These are phyloP conservation scores for Nettapus auritus DNA, from an alignment of 2,113 vertebrate species.

Conservation along the genomic window DNA sequence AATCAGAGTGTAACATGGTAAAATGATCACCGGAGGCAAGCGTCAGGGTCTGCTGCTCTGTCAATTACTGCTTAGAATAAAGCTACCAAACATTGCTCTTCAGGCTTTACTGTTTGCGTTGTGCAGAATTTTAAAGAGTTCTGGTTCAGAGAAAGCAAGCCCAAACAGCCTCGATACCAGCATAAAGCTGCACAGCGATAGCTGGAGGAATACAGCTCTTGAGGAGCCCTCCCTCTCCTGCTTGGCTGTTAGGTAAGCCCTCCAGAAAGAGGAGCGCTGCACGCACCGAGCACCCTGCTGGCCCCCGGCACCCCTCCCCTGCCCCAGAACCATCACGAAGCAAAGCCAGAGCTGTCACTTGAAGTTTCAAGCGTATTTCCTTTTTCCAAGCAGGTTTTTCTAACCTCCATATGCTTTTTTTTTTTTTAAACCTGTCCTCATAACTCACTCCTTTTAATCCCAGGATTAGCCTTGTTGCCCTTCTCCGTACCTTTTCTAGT, in stretches of 20 bases:
- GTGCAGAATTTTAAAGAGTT: not conserved
- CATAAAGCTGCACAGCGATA: not conserved
- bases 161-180: not conserved
- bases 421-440: conserved; percentile 42
- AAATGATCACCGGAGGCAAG: not conserved
- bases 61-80: not conserved
- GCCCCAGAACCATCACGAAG: not conserved
- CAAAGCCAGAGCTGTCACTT: not conserved
- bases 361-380: not conserved
- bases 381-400: not conserved
- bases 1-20: not conserved
- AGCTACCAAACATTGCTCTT: not conserved
- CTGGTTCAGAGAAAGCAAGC: not conserved
- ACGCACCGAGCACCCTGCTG: not conserved
- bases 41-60: not conserved
- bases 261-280: not conserved
- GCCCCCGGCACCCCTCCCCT: not conserved
- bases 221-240: not conserved
- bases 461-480: conserved; percentile 48
- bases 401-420: not conserved
- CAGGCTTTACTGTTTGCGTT: not conserved
- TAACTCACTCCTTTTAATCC: conserved; percentile 59
- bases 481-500: conserved; percentile 25
- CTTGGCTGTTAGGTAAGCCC: not conserved
- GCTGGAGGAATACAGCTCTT: not conserved